Percentiles rank a stretch among this genome's conserved stretches.
Conservation (phyloP, 2,797 vertebrate species). For the Acomys russatus region DNA sequence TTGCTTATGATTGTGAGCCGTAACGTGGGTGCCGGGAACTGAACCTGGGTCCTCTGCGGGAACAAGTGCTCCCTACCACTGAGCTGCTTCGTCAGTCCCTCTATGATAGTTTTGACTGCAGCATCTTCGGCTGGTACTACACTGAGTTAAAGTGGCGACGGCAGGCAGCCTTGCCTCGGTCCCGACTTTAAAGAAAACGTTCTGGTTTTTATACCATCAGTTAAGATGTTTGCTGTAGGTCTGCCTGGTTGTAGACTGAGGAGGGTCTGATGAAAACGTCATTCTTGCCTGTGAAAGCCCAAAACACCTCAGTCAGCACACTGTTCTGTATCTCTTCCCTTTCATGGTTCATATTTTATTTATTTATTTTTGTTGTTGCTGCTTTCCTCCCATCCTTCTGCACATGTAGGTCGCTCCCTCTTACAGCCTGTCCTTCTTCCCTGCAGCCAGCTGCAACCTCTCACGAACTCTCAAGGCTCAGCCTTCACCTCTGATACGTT, state of each 20-base stretch:
- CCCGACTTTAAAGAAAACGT: neutral
- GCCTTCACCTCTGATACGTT: neutral
- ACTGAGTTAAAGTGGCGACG: neutral
- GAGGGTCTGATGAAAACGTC: neutral
- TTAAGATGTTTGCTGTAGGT: neutral
- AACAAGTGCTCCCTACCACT: neutral
- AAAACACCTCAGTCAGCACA: neutral
- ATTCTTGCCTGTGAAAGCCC: constrained; percentile 20
- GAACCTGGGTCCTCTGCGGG: neutral
- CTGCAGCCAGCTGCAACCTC: neutral
- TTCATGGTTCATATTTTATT: neutral
- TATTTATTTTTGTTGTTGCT: neutral
- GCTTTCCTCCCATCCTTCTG: neutral
- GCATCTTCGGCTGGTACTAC: neutral
- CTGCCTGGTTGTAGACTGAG: constrained; percentile 1
- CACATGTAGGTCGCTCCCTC: neutral
- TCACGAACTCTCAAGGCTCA: neutral
- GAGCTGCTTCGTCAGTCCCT: neutral
- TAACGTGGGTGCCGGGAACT: neutral
- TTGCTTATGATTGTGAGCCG: neutral
- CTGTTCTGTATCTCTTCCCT: neutral
- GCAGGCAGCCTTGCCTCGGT: neutral
- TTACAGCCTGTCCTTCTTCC: neutral
- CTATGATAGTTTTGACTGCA: neutral
- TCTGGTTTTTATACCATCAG: neutral